Conservation (phyloP, 2,797 vertebrate genomes). For the Lepidocolaptes lacrymiger region DNA sequence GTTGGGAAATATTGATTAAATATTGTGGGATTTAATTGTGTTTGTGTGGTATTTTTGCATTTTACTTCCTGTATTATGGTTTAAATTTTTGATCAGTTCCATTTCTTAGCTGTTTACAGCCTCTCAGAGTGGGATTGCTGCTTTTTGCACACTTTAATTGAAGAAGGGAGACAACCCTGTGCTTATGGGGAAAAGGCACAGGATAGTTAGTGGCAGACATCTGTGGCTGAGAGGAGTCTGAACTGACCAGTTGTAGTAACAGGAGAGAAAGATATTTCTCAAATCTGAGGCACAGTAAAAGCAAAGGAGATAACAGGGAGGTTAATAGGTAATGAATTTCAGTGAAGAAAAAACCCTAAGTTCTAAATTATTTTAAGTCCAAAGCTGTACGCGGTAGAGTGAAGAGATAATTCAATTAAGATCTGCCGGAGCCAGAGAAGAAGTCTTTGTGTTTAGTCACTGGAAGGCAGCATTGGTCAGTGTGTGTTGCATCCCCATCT, state of each 20-base stretch:
- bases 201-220: not conserved
- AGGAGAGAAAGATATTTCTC: not conserved
- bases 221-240: not conserved
- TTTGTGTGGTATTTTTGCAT: not conserved
- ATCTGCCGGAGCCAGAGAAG: not conserved
- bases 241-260: not conserved
- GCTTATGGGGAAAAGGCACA: not conserved
- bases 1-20: not conserved
- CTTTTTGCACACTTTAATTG: not conserved
- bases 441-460: not conserved
- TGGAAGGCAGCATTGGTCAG: not conserved
- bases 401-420: not conserved
- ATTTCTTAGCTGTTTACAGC: not conserved
- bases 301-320: not conserved
- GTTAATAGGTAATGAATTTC: not conserved
- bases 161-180: not conserved
- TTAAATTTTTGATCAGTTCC: not conserved
- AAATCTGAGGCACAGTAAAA: not conserved
- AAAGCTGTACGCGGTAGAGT: not conserved
- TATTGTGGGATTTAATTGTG: not conserved
- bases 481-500: not conserved
- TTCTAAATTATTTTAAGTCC: not conserved
- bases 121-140: not conserved
- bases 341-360: not conserved
- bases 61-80: not conserved